Percentiles rank a stretch among this genome's conserved stretches.
phyloP scores from a whole-genome alignment of 2,797 vertebrate species.

The Betta splendens region DNA sequence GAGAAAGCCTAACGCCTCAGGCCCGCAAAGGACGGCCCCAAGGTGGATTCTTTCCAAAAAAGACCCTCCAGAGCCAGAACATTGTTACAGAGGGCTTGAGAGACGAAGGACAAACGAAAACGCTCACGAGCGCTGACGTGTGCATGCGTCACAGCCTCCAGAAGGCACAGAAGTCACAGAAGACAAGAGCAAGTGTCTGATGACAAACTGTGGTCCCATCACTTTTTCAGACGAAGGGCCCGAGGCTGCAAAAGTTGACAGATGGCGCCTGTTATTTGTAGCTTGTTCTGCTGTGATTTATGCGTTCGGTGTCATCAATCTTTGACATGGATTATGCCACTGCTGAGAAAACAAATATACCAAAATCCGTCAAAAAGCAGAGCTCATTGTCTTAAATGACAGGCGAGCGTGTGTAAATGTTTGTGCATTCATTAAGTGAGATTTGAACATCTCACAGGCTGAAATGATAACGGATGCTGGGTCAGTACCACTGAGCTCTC shows the following conservation, averaged over 20 bases:
- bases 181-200: slow-evolving; percentile 46
- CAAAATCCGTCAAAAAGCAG: too few relatives aligned
- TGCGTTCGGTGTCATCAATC: slow-evolving; percentile 15
- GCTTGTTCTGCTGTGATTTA: slow-evolving; percentile 7
- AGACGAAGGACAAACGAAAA: slow-evolving; percentile 46
- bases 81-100: slow-evolving; percentile 36
- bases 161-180: slow-evolving; percentile 44
- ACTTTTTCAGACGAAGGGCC: slow-evolving; percentile 17
- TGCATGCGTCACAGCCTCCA: slow-evolving; percentile 31
- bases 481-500: neutral
- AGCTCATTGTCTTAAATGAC: neutral
- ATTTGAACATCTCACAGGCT: neutral
- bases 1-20: slow-evolving; percentile 24
- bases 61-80: slow-evolving; percentile 29
- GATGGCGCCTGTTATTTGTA: slow-evolving; percentile 42
- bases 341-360: neutral
- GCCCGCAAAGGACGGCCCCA: slow-evolving; percentile 20
- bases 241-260: slow-evolving; percentile 42
- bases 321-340: neutral
- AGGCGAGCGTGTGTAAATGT: neutral
- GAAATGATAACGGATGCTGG: slow-evolving; percentile 2
- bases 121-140: slow-evolving; percentile 23
- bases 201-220: slow-evolving; percentile 39
- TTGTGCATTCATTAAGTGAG: neutral
- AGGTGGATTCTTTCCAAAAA: slow-evolving; percentile 40